Conservation (phyloP, 1,140 invertebrate genomes). For the Tribolium madens region DNA sequence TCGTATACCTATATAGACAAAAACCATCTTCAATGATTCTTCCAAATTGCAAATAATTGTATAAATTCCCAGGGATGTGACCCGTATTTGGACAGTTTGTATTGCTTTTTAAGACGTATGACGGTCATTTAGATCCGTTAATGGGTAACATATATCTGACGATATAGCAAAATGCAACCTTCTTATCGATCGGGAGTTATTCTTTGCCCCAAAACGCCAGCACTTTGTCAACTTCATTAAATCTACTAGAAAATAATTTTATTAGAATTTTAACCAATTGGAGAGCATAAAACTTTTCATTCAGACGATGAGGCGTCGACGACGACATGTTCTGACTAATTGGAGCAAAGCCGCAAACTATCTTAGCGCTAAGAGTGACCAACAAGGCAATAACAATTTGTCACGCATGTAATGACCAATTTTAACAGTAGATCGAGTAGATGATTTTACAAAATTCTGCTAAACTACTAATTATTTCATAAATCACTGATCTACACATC, state of each 20-base stretch:
- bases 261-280: not conserved
- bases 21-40: constrained; percentile 4
- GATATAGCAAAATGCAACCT: constrained; percentile 25
- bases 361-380: not conserved
- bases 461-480: not conserved
- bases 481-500: too few species aligned
- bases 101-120: constrained; percentile 25
- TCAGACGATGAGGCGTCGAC: not conserved
- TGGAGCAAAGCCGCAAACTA: not conserved
- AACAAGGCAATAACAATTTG: not conserved
- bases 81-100: constrained; percentile 26
- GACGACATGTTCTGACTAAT: not conserved
- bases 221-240: constrained; percentile 34
- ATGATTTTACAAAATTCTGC: not conserved
- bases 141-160: constrained; percentile 30
- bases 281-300: not conserved
- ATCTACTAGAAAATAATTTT: not conserved
- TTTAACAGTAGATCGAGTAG: not conserved
- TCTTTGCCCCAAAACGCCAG: not conserved
- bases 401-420: not conserved
- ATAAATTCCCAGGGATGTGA: constrained; percentile 26
- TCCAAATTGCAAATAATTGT: constrained; percentile 30
- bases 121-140: constrained; percentile 26
- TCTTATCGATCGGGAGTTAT: not conserved
- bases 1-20: not conserved